Evolutionary conservation across 2,888 invertebrate species (phyloP).

Genomic region (Scelioninae gen. 2): DNA sequence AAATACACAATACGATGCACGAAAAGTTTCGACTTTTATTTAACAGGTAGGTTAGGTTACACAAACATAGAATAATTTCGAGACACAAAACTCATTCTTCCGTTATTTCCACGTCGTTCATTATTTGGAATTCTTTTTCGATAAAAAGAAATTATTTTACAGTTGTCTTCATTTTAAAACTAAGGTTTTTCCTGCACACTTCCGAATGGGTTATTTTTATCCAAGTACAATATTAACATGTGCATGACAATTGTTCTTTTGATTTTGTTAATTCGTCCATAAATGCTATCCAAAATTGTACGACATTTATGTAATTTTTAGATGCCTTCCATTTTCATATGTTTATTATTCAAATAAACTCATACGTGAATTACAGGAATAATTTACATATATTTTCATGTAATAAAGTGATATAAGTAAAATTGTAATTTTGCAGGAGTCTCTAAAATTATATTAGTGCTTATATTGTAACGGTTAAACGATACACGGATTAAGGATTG

Average conservation of each 20-base stretch:
- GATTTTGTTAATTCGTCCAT: too few species aligned
- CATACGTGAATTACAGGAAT: too few species aligned
- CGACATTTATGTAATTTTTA: too few species aligned
- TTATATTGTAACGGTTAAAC: not conserved
- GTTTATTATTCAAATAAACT: too few species aligned
- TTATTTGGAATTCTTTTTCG: not conserved
- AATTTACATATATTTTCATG: not conserved
- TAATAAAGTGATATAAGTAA: not conserved
- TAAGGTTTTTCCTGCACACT: not conserved
- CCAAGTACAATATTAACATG: too few species aligned
- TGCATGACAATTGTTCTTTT: too few species aligned
- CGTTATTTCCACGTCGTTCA: not conserved
- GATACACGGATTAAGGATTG: conserved; percentile 10
- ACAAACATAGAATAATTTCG: not conserved
- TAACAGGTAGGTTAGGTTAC: not conserved
- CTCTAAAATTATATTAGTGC: too few species aligned
- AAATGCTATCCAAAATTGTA: too few species aligned
- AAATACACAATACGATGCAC: not conserved
- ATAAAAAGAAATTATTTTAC: not conserved
- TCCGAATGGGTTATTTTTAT: too few species aligned
- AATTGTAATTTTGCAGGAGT: not conserved
- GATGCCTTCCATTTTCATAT: too few species aligned
- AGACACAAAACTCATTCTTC: not conserved
- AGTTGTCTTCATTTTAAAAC: not conserved
- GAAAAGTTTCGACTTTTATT: not conserved